These are phyloP conservation scores for Saccostrea glomerata DNA, from an alignment of 1,140 invertebrate genomes.

Conservation along the genomic window DNA sequence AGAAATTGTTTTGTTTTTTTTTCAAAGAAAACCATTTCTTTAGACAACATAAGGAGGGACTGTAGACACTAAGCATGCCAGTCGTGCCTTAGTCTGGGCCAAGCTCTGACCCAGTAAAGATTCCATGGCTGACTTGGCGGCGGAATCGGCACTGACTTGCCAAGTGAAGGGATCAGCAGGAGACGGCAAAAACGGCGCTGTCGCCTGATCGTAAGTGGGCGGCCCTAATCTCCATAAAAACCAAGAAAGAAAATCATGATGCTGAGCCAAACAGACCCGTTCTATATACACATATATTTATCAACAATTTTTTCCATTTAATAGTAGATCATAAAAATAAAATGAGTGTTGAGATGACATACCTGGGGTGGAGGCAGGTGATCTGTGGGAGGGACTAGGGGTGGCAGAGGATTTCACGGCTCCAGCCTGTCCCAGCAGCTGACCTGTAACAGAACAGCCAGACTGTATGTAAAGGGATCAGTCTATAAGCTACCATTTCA, in stretches of 20 bases:
- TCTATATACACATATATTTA: background rate
- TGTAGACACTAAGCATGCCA: constrained; percentile 2
- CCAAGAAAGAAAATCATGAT: constrained; percentile 1
- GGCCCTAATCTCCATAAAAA: constrained; percentile 41
- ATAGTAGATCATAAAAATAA: too few relatives aligned
- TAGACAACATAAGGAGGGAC: constrained; percentile 1
- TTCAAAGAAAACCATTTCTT: background rate
- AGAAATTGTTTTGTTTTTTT: background rate
- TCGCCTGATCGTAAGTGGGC: constrained; percentile 53
- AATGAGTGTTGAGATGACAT: background rate
- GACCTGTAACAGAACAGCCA: background rate
- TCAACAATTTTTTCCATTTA: background rate
- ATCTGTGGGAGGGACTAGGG: constrained; percentile 58
- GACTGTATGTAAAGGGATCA: background rate
- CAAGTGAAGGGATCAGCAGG: constrained; percentile 50
- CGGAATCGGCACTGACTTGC: constrained; percentile 50
- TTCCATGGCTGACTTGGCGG: constrained; percentile 53
- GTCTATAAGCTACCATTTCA: background rate
- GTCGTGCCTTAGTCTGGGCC: constrained; percentile 54
- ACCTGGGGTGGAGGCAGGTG: constrained; percentile 60
- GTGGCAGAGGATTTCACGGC: constrained; percentile 30
- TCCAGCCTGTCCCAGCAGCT: constrained; percentile 29
- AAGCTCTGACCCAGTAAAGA: constrained; percentile 54
- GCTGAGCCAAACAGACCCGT: background rate
- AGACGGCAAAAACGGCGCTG: constrained; percentile 44